Conservation (phyloP, 2,113 vertebrate genomes). For the Podilymbus podiceps region DNA sequence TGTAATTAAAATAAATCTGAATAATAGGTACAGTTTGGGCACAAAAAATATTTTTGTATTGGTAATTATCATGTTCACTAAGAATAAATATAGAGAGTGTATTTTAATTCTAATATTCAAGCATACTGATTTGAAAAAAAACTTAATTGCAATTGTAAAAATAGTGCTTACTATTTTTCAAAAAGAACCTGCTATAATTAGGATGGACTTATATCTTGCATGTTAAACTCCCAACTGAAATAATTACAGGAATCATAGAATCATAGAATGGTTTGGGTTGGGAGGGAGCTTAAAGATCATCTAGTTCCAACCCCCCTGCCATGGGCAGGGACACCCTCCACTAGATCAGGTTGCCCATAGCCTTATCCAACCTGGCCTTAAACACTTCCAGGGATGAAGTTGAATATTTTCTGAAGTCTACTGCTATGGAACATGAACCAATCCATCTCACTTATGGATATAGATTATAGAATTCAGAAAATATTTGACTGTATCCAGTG, state of each 20-base stretch:
- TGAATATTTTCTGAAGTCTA: background rate
- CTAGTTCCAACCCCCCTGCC: too few species aligned
- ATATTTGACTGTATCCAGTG: background rate
- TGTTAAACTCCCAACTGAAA: background rate
- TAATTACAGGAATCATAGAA: too few species aligned
- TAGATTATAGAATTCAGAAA: background rate
- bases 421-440: background rate
- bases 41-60: background rate
- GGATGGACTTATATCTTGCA: background rate
- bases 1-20: background rate
- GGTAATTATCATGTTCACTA: background rate
- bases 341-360: too few species aligned
- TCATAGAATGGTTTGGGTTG: too few species aligned
- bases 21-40: background rate
- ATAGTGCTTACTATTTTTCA: background rate
- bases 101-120: background rate
- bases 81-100: background rate
- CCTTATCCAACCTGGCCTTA: too few species aligned
- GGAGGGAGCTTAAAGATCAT: too few species aligned
- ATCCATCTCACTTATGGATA: background rate
- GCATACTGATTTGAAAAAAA: background rate
- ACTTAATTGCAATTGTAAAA: background rate
- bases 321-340: too few species aligned
- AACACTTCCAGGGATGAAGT: too few species aligned
- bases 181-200: background rate